Evolutionary conservation across 2,797 vertebrate genomes (phyloP), one percentile per base, ranked within the genome.

Genomic region (Ataeniobius toweri): DNA sequence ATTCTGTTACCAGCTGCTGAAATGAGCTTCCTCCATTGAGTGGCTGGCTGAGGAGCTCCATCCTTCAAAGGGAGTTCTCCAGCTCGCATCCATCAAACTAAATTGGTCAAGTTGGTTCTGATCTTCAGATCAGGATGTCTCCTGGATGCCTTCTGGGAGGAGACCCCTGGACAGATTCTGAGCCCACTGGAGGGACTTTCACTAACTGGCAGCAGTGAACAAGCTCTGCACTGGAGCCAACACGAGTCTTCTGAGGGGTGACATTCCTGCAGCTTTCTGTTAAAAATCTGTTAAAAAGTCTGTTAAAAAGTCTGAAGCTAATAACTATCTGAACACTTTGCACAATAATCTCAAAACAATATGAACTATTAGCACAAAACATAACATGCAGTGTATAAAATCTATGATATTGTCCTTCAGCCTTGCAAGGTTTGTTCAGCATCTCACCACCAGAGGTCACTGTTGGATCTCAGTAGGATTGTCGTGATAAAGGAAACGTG

Each of bases 391-490:
- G 3, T 13, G 26, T 39, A 5, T 20, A 63, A 20, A 7, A 36
- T 36, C 2, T 1, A 36, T 36, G 28, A 36, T 7, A 2, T 14
- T 61, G 26, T 16, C 13, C 58, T 28, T 26, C 4, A 28, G 26
- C n/a, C 55, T 56, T 8, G 18, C 55, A 56, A 24, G 53, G 53
- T 56, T 56, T 56, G 55, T 48, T 48, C 46, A 48, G 14, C 63
- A 41, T 6, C 14, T 41, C 3, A 74, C 80, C 89, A 83, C 24
- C 61, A 89, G 87, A 75, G 72, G 84, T 51, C 87, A 6, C 3
- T 2, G 31, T 50, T 74, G 65, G 61, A 69, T 61, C 61, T 68
- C 16, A 0, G 31, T 24, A 24, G 13, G 24, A 46, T 50, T 56
- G 61, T 1, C 26, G 0, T 28, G 58, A 0, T 0, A 1, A 46